Base-by-base conservation (phyloP, 2,888 invertebrate genomes). In the Lacanobia oleracea region DNA sequence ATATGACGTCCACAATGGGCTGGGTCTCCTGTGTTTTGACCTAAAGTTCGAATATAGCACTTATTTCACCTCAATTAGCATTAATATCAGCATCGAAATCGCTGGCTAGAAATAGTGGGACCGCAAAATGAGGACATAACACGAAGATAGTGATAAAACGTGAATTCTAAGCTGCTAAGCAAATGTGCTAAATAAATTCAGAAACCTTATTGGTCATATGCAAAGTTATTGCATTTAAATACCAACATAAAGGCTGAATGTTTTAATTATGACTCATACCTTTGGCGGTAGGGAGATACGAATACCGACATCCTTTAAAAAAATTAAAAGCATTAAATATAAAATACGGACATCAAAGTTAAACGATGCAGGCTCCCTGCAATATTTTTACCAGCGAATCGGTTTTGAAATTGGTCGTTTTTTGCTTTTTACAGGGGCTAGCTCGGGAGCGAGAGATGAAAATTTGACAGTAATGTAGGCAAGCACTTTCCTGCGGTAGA, bases 401-500 rank as follows among this genome's bases (percentile, higher is more conserved):
- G 76, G 79, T 83, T 86, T 88, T 87, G 80, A 87, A 88, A 86
- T 86, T 81, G 82, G 82, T 73, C 69, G 69, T 77, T 81, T 83
- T 77, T 73, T 61, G 50, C 75, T 71, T 84, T 85, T 85, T 77
- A 82, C 73, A 72, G 50, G 60, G 50, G 73, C 79, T 78, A 81
- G 82, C 75, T 72, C 77, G 77, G 77, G 75, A 87, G 82, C 83
- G 80, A 75, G 86, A 87, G 85, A 87, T 85, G 87, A 89, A 91
- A 92, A 91, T 92, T 92, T 92, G 89, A 90, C 90, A 90, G 91
- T 93, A 94, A 94, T 94, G 93, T 88, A 87, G 85, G 85, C 92
- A 91, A 88, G 91, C 93, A 93, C 93, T 93, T 91, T 90, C 90
- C 62, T 40, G 87, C 88, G 87, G 84, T 73, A 83, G 86, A 88